Conservation (phyloP, 2,888 invertebrate genomes). For the Cerceris ruficornis region DNA sequence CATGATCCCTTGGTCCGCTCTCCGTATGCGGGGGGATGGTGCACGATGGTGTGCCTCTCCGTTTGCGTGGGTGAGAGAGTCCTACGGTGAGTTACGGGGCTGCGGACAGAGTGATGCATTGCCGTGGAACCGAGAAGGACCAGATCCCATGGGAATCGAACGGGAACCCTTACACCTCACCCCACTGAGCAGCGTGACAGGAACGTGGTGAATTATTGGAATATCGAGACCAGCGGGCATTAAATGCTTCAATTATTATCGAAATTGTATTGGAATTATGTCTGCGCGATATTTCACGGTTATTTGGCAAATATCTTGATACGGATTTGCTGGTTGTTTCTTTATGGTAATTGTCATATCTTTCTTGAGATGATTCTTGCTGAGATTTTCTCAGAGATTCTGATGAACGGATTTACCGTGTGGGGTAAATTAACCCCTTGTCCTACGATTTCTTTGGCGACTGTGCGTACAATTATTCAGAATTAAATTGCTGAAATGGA, state of each 20-base stretch:
- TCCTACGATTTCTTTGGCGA: too few relatives aligned
- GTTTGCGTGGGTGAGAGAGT: constrained; percentile 47
- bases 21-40: constrained; percentile 7
- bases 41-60: constrained; percentile 44
- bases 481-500: too few relatives aligned
- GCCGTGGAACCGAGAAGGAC: constrained; percentile 77
- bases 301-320: not conserved
- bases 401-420: too few relatives aligned
- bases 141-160: constrained; percentile 79
- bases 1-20: constrained; percentile 6
- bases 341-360: too few relatives aligned
- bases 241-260: constrained; percentile 78
- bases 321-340: too few relatives aligned
- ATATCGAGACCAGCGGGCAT: constrained; percentile 79
- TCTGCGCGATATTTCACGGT: constrained; percentile 34
- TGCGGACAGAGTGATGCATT: constrained; percentile 82
- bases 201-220: constrained; percentile 79
- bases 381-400: too few relatives aligned
- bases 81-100: constrained; percentile 78
- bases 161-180: constrained; percentile 77
- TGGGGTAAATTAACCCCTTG: too few relatives aligned
- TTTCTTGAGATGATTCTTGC: too few relatives aligned
- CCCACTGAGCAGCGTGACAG: constrained; percentile 73
- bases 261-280: constrained; percentile 60
- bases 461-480: too few relatives aligned